Percentiles rank a stretch among this genome's conserved stretches.
These are phyloP conservation scores for Sebastes ruberrimus DNA, from an alignment of 2,797 vertebrate genomes.

Conservation along the genomic window DNA sequence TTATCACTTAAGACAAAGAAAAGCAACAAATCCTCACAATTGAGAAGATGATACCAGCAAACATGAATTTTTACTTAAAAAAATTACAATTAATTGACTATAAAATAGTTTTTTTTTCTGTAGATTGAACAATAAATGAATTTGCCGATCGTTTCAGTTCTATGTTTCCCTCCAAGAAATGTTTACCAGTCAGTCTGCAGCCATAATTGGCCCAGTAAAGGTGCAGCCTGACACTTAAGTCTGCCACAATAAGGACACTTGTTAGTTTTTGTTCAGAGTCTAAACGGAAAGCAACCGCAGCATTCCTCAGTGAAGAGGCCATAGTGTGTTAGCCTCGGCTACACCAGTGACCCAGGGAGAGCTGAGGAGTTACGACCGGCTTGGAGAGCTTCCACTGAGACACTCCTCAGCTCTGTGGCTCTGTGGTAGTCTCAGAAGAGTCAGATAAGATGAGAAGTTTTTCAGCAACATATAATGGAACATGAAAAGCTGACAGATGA, in stretches of 20 bases:
- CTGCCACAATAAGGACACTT: not conserved
- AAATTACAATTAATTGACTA: not conserved
- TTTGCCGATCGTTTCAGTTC: not conserved
- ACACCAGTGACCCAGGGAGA: constrained; percentile 30
- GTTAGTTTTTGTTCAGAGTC: constrained; percentile 6
- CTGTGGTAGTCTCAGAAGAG: not conserved
- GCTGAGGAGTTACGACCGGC: constrained; percentile 26
- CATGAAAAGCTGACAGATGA: not conserved
- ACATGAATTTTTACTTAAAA: not conserved
- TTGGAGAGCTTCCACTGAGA: constrained; percentile 20
- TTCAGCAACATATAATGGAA: not conserved
- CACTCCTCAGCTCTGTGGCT: not conserved
- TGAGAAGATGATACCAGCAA: not conserved
- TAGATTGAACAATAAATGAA: not conserved
- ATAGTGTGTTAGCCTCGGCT: constrained; percentile 14
- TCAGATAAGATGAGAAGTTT: not conserved
- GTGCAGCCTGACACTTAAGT: not conserved
- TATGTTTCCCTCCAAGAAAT: not conserved
- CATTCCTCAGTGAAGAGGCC: constrained; percentile 52
- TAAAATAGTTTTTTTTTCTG: not conserved
- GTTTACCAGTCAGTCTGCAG: not conserved
- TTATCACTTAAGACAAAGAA: not conserved
- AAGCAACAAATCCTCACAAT: not conserved
- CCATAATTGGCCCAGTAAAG: not conserved
- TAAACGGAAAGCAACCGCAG: constrained; percentile 7